Conservation (phyloP, 2,113 vertebrate genomes). For the Enhydra lutris region DNA sequence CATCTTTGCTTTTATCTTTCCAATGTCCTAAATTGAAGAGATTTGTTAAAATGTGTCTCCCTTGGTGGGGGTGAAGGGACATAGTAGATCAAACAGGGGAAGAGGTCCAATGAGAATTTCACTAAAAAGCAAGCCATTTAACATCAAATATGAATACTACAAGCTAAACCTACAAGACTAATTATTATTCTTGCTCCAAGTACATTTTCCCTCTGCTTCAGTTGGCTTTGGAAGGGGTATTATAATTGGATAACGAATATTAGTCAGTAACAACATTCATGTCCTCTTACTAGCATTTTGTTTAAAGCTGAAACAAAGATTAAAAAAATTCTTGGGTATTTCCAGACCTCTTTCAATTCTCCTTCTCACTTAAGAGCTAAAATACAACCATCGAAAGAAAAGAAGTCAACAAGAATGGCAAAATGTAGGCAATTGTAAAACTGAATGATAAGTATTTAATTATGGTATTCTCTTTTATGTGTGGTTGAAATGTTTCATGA, state of each 20-base stretch:
- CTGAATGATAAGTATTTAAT: not conserved
- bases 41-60: not conserved
- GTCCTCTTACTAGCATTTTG: not conserved
- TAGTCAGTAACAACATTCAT: not conserved
- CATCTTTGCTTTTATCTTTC: conserved; percentile 34
- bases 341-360: not conserved
- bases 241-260: not conserved
- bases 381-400: not conserved
- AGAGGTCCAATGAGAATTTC: not conserved
- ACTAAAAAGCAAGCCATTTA: not conserved
- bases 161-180: not conserved
- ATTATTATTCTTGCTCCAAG: not conserved
- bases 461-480: not conserved
- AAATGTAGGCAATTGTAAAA: not conserved
- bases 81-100: not conserved
- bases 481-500: not conserved
- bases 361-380: not conserved
- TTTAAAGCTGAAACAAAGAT: not conserved
- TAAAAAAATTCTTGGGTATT: not conserved
- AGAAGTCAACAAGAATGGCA: not conserved
- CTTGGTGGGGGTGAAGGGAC: not conserved
- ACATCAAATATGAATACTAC: not conserved
- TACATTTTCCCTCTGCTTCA: not conserved
- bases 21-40: not conserved
- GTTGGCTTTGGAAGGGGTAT: not conserved